Percentiles rank a stretch among this genome's conserved stretches.
phyloP scores from a whole-genome alignment of 2,113 vertebrate species.

The Microcebus murinus region DNA sequence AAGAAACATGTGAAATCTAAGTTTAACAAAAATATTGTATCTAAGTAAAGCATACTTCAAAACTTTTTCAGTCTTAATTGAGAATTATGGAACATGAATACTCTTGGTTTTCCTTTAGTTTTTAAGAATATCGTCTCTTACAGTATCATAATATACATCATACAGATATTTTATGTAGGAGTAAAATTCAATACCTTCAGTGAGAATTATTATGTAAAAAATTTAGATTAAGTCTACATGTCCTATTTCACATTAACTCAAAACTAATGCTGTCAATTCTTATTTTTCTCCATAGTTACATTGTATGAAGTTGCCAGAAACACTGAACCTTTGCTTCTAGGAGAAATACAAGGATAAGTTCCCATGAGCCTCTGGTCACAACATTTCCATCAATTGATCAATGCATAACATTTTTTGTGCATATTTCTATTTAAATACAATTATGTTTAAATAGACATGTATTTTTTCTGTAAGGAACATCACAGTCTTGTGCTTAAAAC shows the following conservation, averaged over 20 bases:
- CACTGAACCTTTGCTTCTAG: background rate
- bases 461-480: background rate
- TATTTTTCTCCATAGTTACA: background rate
- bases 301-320: background rate
- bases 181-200: background rate
- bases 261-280: background rate
- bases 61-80: background rate
- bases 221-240: background rate
- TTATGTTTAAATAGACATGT: background rate
- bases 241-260: background rate
- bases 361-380: background rate
- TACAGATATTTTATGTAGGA: background rate
- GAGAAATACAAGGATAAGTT: background rate
- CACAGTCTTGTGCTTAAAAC: background rate
- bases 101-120: background rate
- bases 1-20: background rate
- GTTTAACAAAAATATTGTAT: background rate
- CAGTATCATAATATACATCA: background rate
- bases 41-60: background rate
- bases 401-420: background rate
- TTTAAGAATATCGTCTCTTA: background rate
- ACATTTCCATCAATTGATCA: background rate
- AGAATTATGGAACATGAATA: background rate
- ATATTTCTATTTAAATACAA: background rate
- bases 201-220: background rate